A percentile compares a stretch with the other conserved stretches of the same genome.
Evolutionary conservation across 2,888 invertebrate species (phyloP).

Genomic region (Endomychus coccineus): DNA sequence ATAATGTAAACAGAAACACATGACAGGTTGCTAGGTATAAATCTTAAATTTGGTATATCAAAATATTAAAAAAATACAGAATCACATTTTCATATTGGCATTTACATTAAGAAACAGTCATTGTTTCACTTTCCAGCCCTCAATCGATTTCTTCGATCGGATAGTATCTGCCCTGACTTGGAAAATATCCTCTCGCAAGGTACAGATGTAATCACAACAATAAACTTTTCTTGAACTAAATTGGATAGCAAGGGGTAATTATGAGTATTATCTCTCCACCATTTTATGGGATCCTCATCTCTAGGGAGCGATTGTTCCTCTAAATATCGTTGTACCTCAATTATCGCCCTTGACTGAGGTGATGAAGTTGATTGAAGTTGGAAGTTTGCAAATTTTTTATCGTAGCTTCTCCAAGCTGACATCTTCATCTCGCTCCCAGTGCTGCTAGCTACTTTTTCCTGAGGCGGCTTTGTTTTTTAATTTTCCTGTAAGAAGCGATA

Average conservation of each 20-base stretch:
- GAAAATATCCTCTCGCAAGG: conserved; percentile 13
- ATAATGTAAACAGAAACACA: too few relatives aligned
- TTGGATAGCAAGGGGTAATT: conserved; percentile 7
- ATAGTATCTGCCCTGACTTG: conserved; percentile 10
- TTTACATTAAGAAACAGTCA: conserved; percentile 7
- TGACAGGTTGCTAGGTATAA: too few relatives aligned
- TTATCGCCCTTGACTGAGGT: conserved; percentile 17
- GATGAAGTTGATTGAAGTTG: conserved; percentile 9
- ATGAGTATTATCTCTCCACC: conserved; percentile 7
- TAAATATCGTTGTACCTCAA: conserved; percentile 19
- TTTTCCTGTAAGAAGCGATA: not conserved
- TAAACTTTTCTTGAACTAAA: conserved; percentile 9
- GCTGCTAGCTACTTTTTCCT: not conserved
- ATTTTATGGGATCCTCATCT: conserved; percentile 3
- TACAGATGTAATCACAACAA: conserved; percentile 10
- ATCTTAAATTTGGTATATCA: too few relatives aligned
- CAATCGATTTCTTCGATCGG: conserved; percentile 4
- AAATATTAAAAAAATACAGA: too few relatives aligned
- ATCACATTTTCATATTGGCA: too few relatives aligned
- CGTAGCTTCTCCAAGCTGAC: conserved; percentile 6
- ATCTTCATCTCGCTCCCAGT: not conserved
- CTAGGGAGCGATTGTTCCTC: conserved; percentile 1
- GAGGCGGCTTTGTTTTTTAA: not conserved
- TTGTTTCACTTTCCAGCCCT: conserved; percentile 7
- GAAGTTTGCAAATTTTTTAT: conserved; percentile 1